Percentiles rank a stretch among this genome's conserved stretches.
phyloP scores from a whole-genome alignment of 2,113 vertebrate species.

The Casuarius casuarius region DNA sequence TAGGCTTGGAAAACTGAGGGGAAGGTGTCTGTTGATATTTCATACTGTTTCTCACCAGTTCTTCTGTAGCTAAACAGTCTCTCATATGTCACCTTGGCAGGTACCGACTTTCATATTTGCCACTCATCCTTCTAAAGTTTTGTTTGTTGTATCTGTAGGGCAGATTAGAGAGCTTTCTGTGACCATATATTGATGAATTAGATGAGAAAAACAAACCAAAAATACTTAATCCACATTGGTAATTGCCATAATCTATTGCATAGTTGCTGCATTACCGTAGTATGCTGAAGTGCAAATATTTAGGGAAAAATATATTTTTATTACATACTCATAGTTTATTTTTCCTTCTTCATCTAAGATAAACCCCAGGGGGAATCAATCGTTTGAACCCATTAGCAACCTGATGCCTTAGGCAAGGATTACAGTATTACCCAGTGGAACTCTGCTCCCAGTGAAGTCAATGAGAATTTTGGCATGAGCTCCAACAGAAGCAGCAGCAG shows the following conservation, averaged over 20 bases:
- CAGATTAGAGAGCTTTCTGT: background rate
- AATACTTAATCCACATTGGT: background rate
- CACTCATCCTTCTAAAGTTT: background rate
- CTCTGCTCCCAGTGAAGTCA: background rate
- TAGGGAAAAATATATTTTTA: background rate
- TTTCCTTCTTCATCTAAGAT: background rate
- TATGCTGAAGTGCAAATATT: background rate
- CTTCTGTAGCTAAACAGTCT: background rate
- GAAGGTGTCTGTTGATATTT: background rate
- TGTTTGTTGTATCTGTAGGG: background rate
- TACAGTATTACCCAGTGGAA: background rate
- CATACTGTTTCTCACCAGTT: background rate
- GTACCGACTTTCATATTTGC: background rate
- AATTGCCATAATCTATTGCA: background rate
- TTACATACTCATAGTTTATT: background rate
- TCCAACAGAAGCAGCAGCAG: background rate
- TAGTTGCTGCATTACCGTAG: background rate
- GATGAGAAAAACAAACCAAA: background rate
- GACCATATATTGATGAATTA: fast-evolving
- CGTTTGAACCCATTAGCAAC: background rate
- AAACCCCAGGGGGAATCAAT: background rate
- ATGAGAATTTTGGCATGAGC: background rate
- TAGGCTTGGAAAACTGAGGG: background rate
- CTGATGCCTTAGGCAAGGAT: background rate
- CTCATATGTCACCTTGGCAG: background rate